Base-by-base conservation (phyloP, 92 coral and sea anemone genomes). In the Epizoanthus rinbou region DNA sequence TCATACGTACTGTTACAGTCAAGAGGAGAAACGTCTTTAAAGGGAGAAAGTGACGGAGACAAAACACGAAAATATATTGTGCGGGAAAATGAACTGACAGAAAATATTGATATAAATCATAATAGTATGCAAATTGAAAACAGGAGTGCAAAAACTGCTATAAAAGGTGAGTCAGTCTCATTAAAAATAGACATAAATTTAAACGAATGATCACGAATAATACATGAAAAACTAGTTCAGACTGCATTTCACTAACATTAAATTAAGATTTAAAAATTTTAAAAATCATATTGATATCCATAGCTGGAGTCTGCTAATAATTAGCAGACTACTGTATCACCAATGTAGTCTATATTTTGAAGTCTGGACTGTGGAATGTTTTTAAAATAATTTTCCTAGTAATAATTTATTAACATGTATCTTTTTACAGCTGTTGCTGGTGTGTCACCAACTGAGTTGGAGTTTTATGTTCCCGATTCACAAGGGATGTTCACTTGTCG, bases 401-500 rank as follows among this genome's bases (percentile, higher is more conserved):
- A 37, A 37, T 37, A 37, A 37, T 37, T 37, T 37, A 37, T 37
- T 37, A 37, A 37, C 5, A 37, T 37, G 2, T 37, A 1, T 37
- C 31, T 47, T 23, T 3, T 10, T 22, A 4, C 78, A 88, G 85
- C n/a, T 75, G 35, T 86, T 69, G 19, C 57, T 22, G 92, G 92
- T 33, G 81, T 89, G 8, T 76, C 85, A 11, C 85, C 87, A 25
- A 82, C 85, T n/a, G 75, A 82, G 19, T 13, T 80, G 33, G n/a
- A 47, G 35, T 81, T 53, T 15, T 89, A 86, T 71, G 33, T 9
- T 66, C 86, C 90, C 57, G 85, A 78, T 68, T 19, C 39, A 67
- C 17, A 39, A 57, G 88, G 90, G 24, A 71, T 70, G 76, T 89
- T 89, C n/a, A 59, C 81, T 31, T 89, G 92, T 35, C 67, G 87